phyloP scores from a whole-genome alignment of 2,113 vertebrate species.

The Maccullochella peelii region DNA sequence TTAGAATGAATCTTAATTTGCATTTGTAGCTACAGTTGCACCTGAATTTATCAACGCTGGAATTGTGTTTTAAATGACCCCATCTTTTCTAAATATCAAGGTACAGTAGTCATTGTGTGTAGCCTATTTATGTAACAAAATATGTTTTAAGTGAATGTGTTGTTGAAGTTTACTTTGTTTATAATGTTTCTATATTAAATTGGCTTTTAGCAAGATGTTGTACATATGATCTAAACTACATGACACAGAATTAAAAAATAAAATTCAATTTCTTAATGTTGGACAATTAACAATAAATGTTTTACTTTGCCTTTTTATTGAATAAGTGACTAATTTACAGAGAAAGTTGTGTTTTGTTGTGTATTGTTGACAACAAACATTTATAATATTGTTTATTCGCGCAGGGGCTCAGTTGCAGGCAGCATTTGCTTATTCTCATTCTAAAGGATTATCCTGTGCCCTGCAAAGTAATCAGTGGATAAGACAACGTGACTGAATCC shows the following conservation, averaged over 20 bases:
- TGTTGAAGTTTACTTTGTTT: not conserved
- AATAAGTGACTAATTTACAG: not conserved
- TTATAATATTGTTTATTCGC: constrained; percentile 38
- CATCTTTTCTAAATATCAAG: constrained; percentile 27
- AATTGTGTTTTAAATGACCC: constrained; percentile 23
- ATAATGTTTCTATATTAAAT: not conserved
- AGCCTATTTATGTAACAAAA: not conserved
- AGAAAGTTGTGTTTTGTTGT: not conserved
- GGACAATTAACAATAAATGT: not conserved
- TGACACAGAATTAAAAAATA: not conserved
- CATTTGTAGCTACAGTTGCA: constrained; percentile 23
- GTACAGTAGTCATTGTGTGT: constrained; percentile 2
- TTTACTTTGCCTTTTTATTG: not conserved
- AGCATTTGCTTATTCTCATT: constrained; percentile 78
- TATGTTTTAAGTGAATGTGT: not conserved
- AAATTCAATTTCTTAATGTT: not conserved
- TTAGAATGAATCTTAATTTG: constrained; percentile 33
- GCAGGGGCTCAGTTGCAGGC: constrained; percentile 69
- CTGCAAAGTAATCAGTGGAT: constrained; percentile 80
- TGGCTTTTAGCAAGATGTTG: not conserved
- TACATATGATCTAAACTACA: not conserved
- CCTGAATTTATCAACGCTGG: constrained; percentile 3
- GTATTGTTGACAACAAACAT: constrained; percentile 2
- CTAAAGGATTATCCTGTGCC: constrained; percentile 79
- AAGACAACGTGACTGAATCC: constrained; percentile 78